A percentile compares a stretch with the other conserved stretches of the same genome.
phyloP scores from a whole-genome alignment of 2,888 invertebrate genomes.

The Nomada ferruginata region DNA sequence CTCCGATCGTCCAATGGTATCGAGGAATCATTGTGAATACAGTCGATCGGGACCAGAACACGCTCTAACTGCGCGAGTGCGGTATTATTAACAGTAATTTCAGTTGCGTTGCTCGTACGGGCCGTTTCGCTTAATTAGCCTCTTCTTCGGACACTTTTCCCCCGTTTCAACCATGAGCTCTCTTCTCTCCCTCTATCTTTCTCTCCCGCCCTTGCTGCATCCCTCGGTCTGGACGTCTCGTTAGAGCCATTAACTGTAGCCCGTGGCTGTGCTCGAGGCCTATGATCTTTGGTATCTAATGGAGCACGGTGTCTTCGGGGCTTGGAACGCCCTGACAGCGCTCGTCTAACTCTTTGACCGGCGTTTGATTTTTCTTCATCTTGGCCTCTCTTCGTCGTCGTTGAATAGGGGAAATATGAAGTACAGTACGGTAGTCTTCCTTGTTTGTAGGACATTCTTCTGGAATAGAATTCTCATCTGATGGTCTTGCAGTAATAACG shows the following conservation, averaged over 20 bases:
- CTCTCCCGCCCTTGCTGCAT: background rate
- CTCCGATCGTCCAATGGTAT: constrained; percentile 50
- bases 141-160: constrained; percentile 65
- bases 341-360: constrained; percentile 45
- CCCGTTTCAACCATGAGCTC: constrained; percentile 17
- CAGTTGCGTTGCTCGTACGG: constrained; percentile 41
- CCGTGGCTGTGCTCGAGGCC: constrained; percentile 50
- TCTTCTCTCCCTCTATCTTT: constrained; percentile 6
- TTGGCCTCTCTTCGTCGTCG: background rate
- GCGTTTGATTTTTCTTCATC: constrained; percentile 24
- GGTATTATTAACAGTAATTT: constrained; percentile 72
- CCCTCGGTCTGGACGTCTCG: constrained; percentile 60
- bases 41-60: constrained; percentile 28
- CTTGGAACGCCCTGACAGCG: constrained; percentile 67
- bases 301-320: constrained; percentile 69
- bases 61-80: constrained; percentile 40
- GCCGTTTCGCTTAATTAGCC: constrained; percentile 70
- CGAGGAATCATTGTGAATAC: constrained; percentile 66
- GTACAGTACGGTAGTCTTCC: too few relatives aligned
- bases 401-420: too few relatives aligned
- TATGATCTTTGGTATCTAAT: constrained; percentile 74
- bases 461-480: too few relatives aligned
- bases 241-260: constrained; percentile 73
- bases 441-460: too few relatives aligned
- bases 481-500: too few relatives aligned